Base-by-base conservation (phyloP, 2,888 invertebrate genomes). In the Cheilosia vulpina region DNA sequence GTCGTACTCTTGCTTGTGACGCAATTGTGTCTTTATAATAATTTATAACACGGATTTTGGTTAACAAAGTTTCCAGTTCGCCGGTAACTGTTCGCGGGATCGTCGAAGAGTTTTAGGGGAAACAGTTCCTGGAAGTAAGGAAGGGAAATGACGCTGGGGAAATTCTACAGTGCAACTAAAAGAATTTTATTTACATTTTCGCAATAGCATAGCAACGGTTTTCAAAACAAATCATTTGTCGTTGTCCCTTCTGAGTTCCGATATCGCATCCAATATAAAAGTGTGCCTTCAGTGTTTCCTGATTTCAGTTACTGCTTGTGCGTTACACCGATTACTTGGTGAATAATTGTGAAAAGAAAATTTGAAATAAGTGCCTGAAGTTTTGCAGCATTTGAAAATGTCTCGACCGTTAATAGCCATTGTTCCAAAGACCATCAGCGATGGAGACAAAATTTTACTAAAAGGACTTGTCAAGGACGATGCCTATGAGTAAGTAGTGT, bases 401-500 rank as follows among this genome's bases (percentile, higher is more conserved):
- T 90, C 71, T 81, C 89, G 76, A 88, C 89, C 53, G 87, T 91
- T 89, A 62, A 87, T 89, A 43, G 88, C 89, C 53, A 84, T 89
- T 50, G 76, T 91, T 50, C 92, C 92, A 38, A 82, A 88, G 85
- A 75, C 82, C 63, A 45, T 89, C 66, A 52, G 88, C 87, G 66
- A 87, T 34, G 88, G 91, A 27, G 90, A 89, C 58, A 90, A 90
- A 80, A 69, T 92, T 43, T 69, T 89, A 27, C 87, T 92, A 27
- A 90, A 88, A 80, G 92, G 91, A 63, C 89, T 87, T 63, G 80
- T 92, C 24, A 87, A 80, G 53, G 87, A 89, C 27, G 73, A 89
- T 57, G 90, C 92, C 31, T 80, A 89, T 77, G 89, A 91, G 92
- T 92, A 89, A 91, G 92, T 91, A 27, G 21, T 4, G 38, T 38